Evolutionary conservation across 2,797 vertebrate genomes (phyloP).

Genomic region (Trematomus bernacchii): DNA sequence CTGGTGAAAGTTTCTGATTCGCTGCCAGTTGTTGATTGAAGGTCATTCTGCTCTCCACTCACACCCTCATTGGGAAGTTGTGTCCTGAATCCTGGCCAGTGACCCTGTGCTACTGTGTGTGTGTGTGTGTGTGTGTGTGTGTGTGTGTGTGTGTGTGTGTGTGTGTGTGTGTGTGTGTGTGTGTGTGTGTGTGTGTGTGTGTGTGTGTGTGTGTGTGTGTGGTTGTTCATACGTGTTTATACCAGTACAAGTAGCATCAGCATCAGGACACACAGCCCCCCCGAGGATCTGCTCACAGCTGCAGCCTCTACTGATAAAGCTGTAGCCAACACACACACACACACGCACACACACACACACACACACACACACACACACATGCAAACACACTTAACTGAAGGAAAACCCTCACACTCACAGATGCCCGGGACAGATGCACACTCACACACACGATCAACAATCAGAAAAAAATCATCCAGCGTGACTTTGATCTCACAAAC

Average conservation of each 20-base stretch:
- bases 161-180: neutral
- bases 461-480: neutral
- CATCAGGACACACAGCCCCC: slow-evolving; percentile 51
- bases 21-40: slow-evolving; percentile 26
- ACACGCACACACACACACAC: slow-evolving; percentile 8
- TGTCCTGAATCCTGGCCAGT: slow-evolving; percentile 47
- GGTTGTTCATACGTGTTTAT: slow-evolving; percentile 43
- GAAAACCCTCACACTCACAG: slow-evolving; percentile 1
- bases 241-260: slow-evolving; percentile 46
- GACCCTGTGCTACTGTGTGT: slow-evolving; percentile 34
- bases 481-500: slow-evolving; percentile 43
- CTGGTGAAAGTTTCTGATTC: neutral
- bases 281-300: slow-evolving; percentile 65
- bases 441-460: slow-evolving; percentile 3
- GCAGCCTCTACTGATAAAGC: slow-evolving; percentile 74
- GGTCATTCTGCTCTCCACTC: slow-evolving; percentile 41
- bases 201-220: neutral
- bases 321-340: slow-evolving; percentile 59
- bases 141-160: neutral
- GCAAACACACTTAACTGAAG: slow-evolving; percentile 12
- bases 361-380: slow-evolving; percentile 48
- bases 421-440: slow-evolving; percentile 5
- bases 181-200: neutral
- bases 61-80: slow-evolving; percentile 32
- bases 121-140: neutral